Evolutionary conservation across 2,888 invertebrate species (phyloP).

Genomic region (Pandemis cinnamomeana): DNA sequence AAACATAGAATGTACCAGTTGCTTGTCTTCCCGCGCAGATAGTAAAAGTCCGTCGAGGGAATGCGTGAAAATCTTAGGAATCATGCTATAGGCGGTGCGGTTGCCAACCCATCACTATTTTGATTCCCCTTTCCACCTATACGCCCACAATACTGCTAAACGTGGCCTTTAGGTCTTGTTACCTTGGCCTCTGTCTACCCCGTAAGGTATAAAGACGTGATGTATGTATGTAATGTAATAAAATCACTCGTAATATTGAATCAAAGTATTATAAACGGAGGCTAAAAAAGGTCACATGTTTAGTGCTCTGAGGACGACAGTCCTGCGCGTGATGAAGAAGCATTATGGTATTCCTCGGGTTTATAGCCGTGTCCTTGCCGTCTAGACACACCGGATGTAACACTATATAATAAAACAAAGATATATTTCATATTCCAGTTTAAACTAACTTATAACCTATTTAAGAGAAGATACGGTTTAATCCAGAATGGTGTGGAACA

Average conservation of each 20-base stretch:
- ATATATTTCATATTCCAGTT: background rate
- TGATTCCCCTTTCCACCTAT: too few relatives aligned
- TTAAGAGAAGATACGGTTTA: background rate
- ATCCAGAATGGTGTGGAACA: background rate
- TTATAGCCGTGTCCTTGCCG: background rate
- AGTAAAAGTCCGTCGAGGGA: too few relatives aligned
- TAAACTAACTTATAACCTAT: background rate
- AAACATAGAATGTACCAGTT: too few relatives aligned
- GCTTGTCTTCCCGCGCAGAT: too few relatives aligned
- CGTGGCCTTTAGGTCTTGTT: too few relatives aligned
- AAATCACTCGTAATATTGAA: background rate
- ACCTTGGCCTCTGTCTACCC: too few relatives aligned
- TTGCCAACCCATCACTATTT: too few relatives aligned
- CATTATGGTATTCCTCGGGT: background rate
- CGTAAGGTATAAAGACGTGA: too few relatives aligned
- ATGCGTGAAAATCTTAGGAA: too few relatives aligned
- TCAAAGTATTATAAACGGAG: background rate
- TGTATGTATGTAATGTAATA: background rate
- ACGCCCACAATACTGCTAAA: too few relatives aligned
- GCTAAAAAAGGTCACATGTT: background rate
- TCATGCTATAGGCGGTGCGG: too few relatives aligned
- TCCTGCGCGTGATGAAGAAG: background rate
- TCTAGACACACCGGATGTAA: conserved; percentile 1
- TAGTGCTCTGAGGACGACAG: background rate
- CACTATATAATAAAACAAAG: background rate